Conservation (phyloP, 1,140 invertebrate species). For the Acromyrmex echinatior region DNA sequence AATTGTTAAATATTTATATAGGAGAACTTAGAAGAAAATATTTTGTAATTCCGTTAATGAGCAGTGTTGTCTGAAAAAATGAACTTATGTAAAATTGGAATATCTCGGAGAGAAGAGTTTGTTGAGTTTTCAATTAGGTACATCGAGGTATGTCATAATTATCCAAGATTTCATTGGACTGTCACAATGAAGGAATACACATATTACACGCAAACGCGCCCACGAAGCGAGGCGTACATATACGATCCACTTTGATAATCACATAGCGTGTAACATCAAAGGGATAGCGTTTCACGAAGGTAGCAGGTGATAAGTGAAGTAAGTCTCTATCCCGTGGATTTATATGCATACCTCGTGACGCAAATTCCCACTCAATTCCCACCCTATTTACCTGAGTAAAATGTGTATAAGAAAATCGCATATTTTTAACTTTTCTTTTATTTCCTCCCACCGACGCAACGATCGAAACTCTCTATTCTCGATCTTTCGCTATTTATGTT, state of each 20-base stretch:
- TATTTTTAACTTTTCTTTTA: constrained; percentile 29
- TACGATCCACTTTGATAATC: constrained; percentile 70
- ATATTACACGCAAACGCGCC: constrained; percentile 34
- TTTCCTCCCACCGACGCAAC: constrained; percentile 11
- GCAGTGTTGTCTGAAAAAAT: neutral
- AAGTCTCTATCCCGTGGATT: constrained; percentile 69
- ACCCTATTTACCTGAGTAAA: constrained; percentile 14
- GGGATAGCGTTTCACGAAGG: constrained; percentile 72
- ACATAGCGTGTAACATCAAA: constrained; percentile 73
- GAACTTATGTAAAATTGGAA: neutral
- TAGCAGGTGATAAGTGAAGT: constrained; percentile 74
- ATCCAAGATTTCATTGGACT: constrained; percentile 39
- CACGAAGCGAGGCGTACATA: constrained; percentile 21
- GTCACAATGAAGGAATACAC: constrained; percentile 27
- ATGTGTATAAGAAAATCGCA: neutral
- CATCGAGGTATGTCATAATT: neutral
- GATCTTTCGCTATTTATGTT: constrained; percentile 13
- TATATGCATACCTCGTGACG: constrained; percentile 68
- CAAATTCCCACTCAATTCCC: constrained; percentile 46
- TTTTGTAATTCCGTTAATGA: neutral
- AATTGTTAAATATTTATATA: neutral
- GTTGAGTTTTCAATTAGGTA: constrained; percentile 12
- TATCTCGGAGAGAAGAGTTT: neutral
- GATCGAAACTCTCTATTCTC: neutral
- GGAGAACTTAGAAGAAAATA: neutral